Percentiles rank a stretch among this genome's conserved stretches.
Evolutionary conservation across 2,113 vertebrate genomes (phyloP).

Genomic region (Terrapene triunguis): DNA sequence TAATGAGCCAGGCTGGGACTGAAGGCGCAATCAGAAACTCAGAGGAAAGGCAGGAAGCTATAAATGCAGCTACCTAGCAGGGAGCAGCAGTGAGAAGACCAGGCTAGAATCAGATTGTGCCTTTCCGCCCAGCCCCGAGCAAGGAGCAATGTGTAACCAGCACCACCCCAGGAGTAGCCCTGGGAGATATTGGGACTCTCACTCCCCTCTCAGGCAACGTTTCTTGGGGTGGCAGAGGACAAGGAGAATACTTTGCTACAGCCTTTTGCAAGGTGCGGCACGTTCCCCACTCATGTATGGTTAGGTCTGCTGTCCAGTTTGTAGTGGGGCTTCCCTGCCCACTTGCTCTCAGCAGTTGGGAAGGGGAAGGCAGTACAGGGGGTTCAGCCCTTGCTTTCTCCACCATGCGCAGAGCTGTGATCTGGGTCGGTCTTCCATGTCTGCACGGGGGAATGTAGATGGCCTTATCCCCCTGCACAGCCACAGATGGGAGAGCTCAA

Average conservation of each 20-base stretch:
- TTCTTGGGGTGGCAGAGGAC: not conserved
- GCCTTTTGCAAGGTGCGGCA: not conserved
- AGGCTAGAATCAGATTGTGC: not conserved
- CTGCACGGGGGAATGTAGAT: rapidly evolving
- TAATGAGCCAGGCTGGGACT: not conserved
- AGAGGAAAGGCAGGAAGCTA: not conserved
- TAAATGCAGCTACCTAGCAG: not conserved
- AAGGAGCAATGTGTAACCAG: not conserved
- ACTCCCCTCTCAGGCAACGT: not conserved
- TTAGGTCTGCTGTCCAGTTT: not conserved
- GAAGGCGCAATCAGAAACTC: not conserved
- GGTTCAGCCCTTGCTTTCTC: not conserved
- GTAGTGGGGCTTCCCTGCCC: not conserved
- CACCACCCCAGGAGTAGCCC: not conserved
- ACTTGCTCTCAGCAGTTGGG: not conserved
- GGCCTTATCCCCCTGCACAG: not conserved
- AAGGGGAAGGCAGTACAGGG: not conserved
- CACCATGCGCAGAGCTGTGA: not conserved
- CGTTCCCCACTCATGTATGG: not conserved
- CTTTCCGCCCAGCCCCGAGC: not conserved
- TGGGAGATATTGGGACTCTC: not conserved
- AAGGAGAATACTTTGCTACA: not conserved
- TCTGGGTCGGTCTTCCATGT: not conserved
- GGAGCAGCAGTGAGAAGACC: not conserved
- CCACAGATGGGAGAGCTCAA: not conserved